Conservation (phyloP, 2,113 vertebrate species). For the Laterallus jamaicensis region DNA sequence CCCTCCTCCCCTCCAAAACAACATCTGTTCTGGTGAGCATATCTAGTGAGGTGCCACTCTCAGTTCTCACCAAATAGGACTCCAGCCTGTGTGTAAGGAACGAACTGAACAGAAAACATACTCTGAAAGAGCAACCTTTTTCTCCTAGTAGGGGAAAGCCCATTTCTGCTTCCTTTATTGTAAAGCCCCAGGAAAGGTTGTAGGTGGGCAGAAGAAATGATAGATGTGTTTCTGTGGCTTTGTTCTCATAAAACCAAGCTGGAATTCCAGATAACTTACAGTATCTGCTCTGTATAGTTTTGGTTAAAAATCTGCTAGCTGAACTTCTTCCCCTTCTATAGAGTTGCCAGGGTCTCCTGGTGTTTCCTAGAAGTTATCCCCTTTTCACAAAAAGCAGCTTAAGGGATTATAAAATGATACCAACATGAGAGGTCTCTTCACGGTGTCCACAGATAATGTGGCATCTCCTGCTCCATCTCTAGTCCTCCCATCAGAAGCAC, state of each 20-base stretch:
- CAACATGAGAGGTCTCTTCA: neutral
- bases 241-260: neutral
- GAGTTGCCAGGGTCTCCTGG: neutral
- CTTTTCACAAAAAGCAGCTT: neutral
- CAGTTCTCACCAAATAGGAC: neutral
- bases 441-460: neutral
- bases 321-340: neutral
- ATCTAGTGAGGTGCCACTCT: neutral
- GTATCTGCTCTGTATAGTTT: neutral
- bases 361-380: neutral
- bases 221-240: neutral
- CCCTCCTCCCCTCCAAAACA: neutral
- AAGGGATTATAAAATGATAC: neutral
- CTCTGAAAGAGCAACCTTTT: neutral
- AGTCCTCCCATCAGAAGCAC: neutral
- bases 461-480: neutral
- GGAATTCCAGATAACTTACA: neutral
- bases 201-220: neutral
- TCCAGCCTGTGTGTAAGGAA: neutral
- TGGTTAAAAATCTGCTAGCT: neutral
- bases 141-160: neutral
- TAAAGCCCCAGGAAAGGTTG: neutral
- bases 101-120: neutral
- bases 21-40: neutral
- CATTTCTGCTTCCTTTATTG: neutral